Conservation (phyloP, 2,113 vertebrate genomes). For the Dasyornis broadbenti region DNA sequence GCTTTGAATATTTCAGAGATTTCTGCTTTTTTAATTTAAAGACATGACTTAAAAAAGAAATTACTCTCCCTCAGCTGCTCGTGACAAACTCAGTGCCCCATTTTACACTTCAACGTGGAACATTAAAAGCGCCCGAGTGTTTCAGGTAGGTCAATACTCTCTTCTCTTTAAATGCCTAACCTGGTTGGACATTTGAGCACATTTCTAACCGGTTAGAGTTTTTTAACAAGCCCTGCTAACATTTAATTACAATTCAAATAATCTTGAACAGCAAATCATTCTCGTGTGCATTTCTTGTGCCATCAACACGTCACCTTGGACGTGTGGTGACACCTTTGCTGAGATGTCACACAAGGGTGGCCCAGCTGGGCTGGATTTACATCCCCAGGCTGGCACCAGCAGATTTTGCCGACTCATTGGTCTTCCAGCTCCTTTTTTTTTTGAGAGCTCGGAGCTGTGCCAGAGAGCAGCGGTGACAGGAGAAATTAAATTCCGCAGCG, state of each 20-base stretch:
- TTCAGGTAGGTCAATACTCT: not conserved
- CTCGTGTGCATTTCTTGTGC: not conserved
- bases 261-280: not conserved
- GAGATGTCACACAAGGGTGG: not conserved
- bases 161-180: not conserved
- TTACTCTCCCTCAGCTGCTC: not conserved
- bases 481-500: conserved; percentile 1
- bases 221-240: not conserved
- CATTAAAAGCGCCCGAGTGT: not conserved
- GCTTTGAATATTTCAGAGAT: not conserved
- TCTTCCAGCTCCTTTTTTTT: not conserved
- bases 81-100: not conserved
- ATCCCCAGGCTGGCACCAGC: not conserved
- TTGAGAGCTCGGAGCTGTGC: not conserved
- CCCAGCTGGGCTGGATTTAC: not conserved
- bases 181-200: not conserved
- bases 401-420: not conserved
- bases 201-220: not conserved
- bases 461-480: not conserved
- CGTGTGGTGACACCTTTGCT: fast-evolving
- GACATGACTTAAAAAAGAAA: no score
- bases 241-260: not conserved
- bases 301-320: fast-evolving
- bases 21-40: not conserved
- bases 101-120: not conserved